Conservation (phyloP, 2,113 vertebrate species). For the Monopterus albus region DNA sequence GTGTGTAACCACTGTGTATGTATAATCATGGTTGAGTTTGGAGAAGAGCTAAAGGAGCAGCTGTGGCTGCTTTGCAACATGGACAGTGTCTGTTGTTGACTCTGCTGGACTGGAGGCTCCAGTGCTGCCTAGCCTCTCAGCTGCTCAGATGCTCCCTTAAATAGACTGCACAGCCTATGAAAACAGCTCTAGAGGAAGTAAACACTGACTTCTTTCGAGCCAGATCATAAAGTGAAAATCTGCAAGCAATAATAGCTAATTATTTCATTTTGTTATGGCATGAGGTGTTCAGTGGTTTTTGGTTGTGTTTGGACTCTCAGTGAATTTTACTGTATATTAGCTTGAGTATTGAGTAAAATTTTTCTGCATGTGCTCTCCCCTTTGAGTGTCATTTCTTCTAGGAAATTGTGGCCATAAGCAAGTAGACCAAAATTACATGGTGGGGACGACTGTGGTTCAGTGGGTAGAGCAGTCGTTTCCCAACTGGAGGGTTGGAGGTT, state of each 20-base stretch:
- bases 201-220: not conserved
- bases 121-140: slow-evolving; percentile 7
- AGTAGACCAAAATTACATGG: slow-evolving; percentile 13
- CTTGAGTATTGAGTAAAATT: not conserved
- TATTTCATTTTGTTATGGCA: not conserved
- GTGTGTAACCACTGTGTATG: not conserved
- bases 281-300: not conserved
- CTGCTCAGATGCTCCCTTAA: slow-evolving; percentile 27
- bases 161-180: slow-evolving; percentile 12
- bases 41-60: slow-evolving; percentile 26
- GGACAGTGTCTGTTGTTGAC: slow-evolving; percentile 50
- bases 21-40: slow-evolving; percentile 11
- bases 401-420: slow-evolving; percentile 34
- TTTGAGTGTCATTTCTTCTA: slow-evolving; percentile 27
- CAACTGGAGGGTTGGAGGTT: too few relatives aligned
- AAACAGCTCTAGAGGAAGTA: slow-evolving; percentile 26
- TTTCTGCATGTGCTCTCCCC: slow-evolving; percentile 5
- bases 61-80: slow-evolving; percentile 38
- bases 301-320: not conserved
- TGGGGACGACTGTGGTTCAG: too few relatives aligned
- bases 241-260: slow-evolving; percentile 12
- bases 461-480: too few relatives aligned
- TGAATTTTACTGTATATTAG: not conserved
- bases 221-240: slow-evolving; percentile 20
- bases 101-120: slow-evolving; percentile 15